These are phyloP conservation scores for Sipha flava DNA, from an alignment of 1,140 invertebrate species.

Conservation along the genomic window DNA sequence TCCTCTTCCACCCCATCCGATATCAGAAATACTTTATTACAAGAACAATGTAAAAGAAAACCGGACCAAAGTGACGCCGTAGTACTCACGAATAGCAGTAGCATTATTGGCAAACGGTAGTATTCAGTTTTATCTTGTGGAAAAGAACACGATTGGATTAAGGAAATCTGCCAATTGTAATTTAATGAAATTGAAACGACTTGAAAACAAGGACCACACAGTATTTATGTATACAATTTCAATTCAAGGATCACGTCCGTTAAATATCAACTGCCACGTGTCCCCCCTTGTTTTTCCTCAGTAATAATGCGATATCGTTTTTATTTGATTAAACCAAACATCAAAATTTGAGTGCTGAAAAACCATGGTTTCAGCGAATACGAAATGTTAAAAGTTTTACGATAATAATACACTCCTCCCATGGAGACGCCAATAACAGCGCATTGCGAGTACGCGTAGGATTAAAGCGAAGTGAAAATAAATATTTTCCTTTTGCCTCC, in stretches of 20 bases:
- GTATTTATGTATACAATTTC: not conserved
- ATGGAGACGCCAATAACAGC: conserved; percentile 20
- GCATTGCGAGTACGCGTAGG: conserved; percentile 2
- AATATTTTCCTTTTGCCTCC: conserved; percentile 27
- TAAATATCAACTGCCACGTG: conserved; percentile 14
- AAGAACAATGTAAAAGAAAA: not conserved
- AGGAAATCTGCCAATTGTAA: conserved; percentile 7
- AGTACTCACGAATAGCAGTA: not conserved
- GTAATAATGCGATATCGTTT: not conserved
- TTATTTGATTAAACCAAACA: conserved; percentile 11
- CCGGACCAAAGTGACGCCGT: not conserved
- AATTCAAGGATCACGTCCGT: conserved; percentile 4
- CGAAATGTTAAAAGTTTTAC: conserved; percentile 27
- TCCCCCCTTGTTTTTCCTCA: not conserved
- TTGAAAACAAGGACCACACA: not conserved
- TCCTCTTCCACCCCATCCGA: not conserved
- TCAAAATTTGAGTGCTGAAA: conserved; percentile 12
- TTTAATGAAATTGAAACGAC: conserved; percentile 15
- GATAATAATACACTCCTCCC: conserved; percentile 23
- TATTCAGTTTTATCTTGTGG: not conserved
- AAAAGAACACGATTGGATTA: not conserved
- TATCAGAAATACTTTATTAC: conserved; percentile 16
- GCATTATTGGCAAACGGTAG: not conserved
- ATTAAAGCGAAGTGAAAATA: conserved; percentile 32
- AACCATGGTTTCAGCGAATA: not conserved